These are phyloP conservation scores for Pionites leucogaster DNA, from an alignment of 2,113 vertebrate genomes.

Conservation along the genomic window DNA sequence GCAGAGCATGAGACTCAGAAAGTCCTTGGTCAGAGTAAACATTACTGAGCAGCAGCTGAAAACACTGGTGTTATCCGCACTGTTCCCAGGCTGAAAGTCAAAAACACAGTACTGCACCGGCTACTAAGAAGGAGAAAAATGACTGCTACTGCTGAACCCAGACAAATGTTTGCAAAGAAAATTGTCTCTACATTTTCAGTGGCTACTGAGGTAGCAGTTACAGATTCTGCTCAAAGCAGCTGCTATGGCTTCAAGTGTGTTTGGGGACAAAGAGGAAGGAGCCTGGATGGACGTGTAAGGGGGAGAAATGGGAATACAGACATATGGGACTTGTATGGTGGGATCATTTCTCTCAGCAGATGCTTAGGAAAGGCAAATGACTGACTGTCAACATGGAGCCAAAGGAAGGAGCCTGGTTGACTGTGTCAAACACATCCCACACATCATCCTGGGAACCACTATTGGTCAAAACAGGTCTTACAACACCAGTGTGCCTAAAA, in stretches of 20 bases:
- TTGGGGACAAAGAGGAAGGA: neutral
- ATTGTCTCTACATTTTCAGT: neutral
- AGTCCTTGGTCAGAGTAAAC: too few relatives aligned
- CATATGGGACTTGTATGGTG: neutral
- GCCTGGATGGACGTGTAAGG: accelerated
- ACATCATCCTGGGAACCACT: neutral
- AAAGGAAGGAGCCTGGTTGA: neutral
- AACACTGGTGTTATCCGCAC: too few relatives aligned
- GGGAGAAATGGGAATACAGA: neutral
- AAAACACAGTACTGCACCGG: too few relatives aligned
- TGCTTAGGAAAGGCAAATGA: neutral
- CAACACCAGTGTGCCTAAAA: neutral
- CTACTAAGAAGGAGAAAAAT: too few relatives aligned
- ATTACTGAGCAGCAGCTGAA: too few relatives aligned
- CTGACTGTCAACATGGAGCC: neutral
- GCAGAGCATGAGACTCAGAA: too few relatives aligned
- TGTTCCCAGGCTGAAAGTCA: too few relatives aligned
- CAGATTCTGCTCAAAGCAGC: neutral
- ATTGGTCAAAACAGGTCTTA: neutral
- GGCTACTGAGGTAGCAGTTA: neutral
- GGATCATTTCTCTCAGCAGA: neutral
- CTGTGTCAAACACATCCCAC: neutral
- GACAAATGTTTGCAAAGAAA: neutral
- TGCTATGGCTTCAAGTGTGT: neutral
- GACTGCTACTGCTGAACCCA: too few relatives aligned